These are phyloP conservation scores for Beris chalybata DNA, from an alignment of 2,888 invertebrate genomes.

Conservation along the genomic window DNA sequence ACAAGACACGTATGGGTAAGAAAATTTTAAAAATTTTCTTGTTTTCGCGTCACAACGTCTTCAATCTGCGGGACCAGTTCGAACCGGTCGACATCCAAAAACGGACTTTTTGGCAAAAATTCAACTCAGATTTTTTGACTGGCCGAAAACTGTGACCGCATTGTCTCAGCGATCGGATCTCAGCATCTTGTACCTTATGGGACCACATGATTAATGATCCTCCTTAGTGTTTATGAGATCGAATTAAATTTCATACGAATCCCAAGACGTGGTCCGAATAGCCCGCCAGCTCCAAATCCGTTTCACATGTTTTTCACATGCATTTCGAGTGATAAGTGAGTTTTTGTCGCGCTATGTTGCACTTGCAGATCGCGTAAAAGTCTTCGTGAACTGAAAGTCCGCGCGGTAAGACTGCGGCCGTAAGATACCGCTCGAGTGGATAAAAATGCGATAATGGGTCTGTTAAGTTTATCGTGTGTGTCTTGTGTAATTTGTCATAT, in stretches of 20 bases:
- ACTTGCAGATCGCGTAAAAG: conserved; percentile 1
- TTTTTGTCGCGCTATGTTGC: conserved; percentile 32
- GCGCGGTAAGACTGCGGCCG: background rate
- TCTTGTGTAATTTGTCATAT: conserved; percentile 33
- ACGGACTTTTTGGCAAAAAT: too few relatives aligned
- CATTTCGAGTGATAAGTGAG: conserved; percentile 31
- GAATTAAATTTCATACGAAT: conserved; percentile 15
- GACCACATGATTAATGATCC: conserved; percentile 30
- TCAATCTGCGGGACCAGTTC: too few relatives aligned
- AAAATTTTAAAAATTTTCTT: too few relatives aligned
- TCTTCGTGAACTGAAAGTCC: too few relatives aligned
- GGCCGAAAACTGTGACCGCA: too few relatives aligned
- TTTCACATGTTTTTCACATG: conserved; percentile 28
- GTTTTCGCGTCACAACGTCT: too few relatives aligned
- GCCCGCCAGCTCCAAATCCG: too few relatives aligned
- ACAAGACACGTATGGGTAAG: too few relatives aligned
- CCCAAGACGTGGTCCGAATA: background rate
- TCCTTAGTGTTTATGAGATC: conserved; percentile 28
- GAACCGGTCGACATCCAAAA: too few relatives aligned
- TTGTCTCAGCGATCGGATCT: conserved; percentile 1
- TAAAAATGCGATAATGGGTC: conserved; percentile 33
- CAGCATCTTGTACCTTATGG: conserved; percentile 19
- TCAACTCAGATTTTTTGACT: too few relatives aligned
- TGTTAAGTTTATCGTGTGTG: conserved; percentile 31
- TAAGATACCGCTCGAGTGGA: conserved; percentile 5